Evolutionary conservation across 2,888 invertebrate genomes (phyloP).

Genomic region (Andrena flavipes): DNA sequence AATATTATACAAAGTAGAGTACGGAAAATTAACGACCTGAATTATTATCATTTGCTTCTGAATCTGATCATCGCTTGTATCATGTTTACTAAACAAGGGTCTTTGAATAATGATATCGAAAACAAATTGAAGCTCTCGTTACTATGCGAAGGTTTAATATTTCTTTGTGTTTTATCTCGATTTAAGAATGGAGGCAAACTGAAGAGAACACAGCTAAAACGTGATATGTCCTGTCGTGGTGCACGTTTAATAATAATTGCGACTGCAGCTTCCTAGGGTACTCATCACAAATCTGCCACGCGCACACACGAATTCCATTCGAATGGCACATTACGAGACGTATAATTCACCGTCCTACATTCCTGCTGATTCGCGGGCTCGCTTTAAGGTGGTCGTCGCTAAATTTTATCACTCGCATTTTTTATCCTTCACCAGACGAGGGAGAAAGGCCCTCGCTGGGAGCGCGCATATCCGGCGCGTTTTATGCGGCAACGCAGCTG

Average conservation of each 20-base stretch:
- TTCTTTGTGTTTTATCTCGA: too few relatives aligned
- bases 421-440: slow-evolving; percentile 25
- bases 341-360: slow-evolving; percentile 5
- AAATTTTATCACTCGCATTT: slow-evolving; percentile 49
- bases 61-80: too few relatives aligned
- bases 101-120: too few relatives aligned
- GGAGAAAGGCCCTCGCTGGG: slow-evolving; percentile 4
- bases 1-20: neutral
- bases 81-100: too few relatives aligned
- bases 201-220: too few relatives aligned
- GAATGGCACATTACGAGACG: slow-evolving; percentile 14
- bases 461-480: slow-evolving; percentile 33
- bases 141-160: too few relatives aligned
- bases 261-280: neutral
- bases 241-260: neutral
- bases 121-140: too few relatives aligned
- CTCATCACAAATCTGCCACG: neutral
- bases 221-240: too few relatives aligned
- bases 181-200: too few relatives aligned
- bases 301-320: neutral
- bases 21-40: too few relatives aligned
- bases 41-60: too few relatives aligned
- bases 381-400: slow-evolving; percentile 12
- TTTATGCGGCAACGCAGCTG: slow-evolving; percentile 42
- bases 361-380: slow-evolving; percentile 18